Base-by-base conservation (phyloP, 2,888 invertebrate species). In the Glomeris marginata region DNA sequence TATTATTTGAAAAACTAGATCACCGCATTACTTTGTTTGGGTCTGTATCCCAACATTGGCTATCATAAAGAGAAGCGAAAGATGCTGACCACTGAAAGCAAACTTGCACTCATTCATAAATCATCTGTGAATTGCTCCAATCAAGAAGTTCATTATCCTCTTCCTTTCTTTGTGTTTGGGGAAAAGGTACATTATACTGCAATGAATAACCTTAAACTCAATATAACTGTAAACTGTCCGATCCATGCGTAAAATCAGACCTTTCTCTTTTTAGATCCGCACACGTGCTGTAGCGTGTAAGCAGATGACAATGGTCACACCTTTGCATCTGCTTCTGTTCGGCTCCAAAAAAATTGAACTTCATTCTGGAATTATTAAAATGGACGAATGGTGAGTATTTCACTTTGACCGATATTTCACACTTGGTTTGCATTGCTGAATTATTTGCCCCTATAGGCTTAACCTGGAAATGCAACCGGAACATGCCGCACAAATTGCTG, bases 41-140 rank as follows among this genome's bases (percentile, higher is more conserved):
- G 95, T 0, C 74, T 94, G 1, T 97, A 97, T 67, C 97, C 97
- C 1, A 98, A 98, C 67, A 90, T 98, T 2, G 94, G 94, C 63
- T 81, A 78, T 63, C 90, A 94, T 66, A 90, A 88, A 65, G 94
- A 92, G 54, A 97, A 95, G 65, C 75, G 97, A 52, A 92, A 92
- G 72, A 84, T 97, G 0, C 70, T 94, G 46, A 97, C 97, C 1
- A 88, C 88, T 0, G 97, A 95, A 70, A 86, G 90, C 49, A 92
- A 90, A 64, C 80, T 85, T 0, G 97, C 97, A 0, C 72, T 98
- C 1, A 84, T 98, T 54, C 92, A 95, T 70, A 97, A 95, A 69
- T 88, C 91, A 0, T 97, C 95, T 0, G 92, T 97, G 2, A 94
- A 95, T 71, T 90, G 88, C 66, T 81, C 80, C 59, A 85, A 84